Evolutionary conservation across 2,797 vertebrate species (phyloP), one percentile per base, ranked within the genome.

Genomic region (Dallia pectoralis): DNA sequence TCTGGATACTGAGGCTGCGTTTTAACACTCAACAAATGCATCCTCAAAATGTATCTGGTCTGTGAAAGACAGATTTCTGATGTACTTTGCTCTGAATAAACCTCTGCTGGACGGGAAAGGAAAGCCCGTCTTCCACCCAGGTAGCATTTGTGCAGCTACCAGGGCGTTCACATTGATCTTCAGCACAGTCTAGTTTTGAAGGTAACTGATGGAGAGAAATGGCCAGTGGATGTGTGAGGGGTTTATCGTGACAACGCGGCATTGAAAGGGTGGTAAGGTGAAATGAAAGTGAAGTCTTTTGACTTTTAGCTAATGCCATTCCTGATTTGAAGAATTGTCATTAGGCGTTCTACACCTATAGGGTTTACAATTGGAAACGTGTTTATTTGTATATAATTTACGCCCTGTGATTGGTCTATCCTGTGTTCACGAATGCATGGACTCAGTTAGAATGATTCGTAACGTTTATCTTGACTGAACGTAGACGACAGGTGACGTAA

Each of bases 391-490:
- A 27, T 18, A 18, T n/a, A 40, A 9, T 70, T 30, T 33, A 15
- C 29, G 32, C 69, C 53, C 40, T 56, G 30, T 27, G 53, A 44
- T 70, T 40, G n/a, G 69, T 40, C 63, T 11, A 69, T 62, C 19
- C 69, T n/a, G 47, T 72, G 48, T 67, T 59, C 33, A 14, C 49
- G 47, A 64, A 49, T 51, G 25, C 25, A 25, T 25, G 0, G 7
- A 56, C 36, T 76, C 75, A 68, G 73, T 76, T 69, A 44, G 65
- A 81, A 76, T 59, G 29, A n/a, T n/a, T n/a, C 30, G 27, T 68
- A 74, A 56, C 51, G 25, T 5, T 67, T 15, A 59, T 48, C 29
- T 14, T 65, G 47, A 44, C 59, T 29, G 11, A 48, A 68, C 19
- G 67, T 68, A 0, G 49, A 29, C 9, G n/a, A 29, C 16, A 29